These are phyloP conservation scores for Yasuhikotakia modesta DNA, from an alignment of 2,797 vertebrate species.

Conservation along the genomic window DNA sequence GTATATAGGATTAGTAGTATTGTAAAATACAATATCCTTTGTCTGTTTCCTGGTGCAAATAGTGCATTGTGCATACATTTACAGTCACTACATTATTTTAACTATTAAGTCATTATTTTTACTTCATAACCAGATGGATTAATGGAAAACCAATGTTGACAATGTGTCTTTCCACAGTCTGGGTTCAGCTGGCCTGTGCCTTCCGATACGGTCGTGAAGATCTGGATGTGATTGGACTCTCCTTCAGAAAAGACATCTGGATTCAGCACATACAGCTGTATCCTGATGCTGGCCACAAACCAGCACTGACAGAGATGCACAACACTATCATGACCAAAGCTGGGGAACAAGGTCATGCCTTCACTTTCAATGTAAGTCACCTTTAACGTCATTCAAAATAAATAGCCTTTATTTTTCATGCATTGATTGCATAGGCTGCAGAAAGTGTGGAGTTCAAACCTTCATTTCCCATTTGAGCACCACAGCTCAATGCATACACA, in stretches of 20 bases:
- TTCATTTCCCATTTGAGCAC: background rate
- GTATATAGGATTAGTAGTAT: too few species aligned
- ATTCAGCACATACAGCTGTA: constrained; percentile 79
- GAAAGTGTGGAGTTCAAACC: too few species aligned
- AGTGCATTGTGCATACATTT: too few species aligned
- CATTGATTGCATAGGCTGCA: too few species aligned
- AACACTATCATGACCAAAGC: constrained; percentile 86
- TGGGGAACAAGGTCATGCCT: constrained; percentile 80
- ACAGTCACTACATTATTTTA: too few species aligned
- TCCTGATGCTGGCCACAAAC: constrained; percentile 72
- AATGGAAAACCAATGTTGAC: background rate
- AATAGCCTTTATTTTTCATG: background rate
- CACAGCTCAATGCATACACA: background rate
- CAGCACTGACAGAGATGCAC: constrained; percentile 79
- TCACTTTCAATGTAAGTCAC: constrained; percentile 80
- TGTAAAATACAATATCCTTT: too few species aligned
- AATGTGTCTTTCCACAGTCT: constrained; percentile 72
- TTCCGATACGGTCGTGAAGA: constrained; percentile 92
- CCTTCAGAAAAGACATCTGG: constrained; percentile 92
- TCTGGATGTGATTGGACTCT: constrained; percentile 89
- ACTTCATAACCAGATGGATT: background rate
- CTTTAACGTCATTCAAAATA: background rate
- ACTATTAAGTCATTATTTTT: too few species aligned
- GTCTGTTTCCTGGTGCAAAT: too few species aligned
- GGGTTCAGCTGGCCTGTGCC: constrained; percentile 85